phyloP scores from a whole-genome alignment of 2,888 invertebrate genomes.

The Gerris lacustris region DNA sequence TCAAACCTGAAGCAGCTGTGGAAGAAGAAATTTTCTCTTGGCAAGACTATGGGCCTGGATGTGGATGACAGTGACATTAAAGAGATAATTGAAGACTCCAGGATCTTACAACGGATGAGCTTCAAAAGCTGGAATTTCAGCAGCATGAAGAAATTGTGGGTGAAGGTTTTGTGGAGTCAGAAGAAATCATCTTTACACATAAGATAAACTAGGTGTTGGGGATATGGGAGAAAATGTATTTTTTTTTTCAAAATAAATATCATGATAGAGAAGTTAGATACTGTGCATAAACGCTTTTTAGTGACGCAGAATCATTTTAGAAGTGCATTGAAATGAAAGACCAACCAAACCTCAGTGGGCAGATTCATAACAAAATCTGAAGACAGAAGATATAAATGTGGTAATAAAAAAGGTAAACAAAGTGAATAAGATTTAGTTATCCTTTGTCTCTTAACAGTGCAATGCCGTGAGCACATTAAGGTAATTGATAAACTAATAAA shows the following conservation, averaged over 20 bases:
- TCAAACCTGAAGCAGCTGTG: not conserved
- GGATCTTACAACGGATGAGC: not conserved
- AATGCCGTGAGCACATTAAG: too few species aligned
- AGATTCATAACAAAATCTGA: not conserved
- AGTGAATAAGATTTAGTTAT: too few species aligned
- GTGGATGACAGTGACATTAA: not conserved
- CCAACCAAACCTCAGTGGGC: not conserved
- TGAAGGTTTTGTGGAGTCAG: not conserved
- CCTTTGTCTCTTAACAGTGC: too few species aligned
- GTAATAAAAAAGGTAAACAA: not conserved
- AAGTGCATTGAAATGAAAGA: not conserved
- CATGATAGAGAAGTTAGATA: not conserved
- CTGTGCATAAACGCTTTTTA: not conserved
- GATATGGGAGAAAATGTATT: not conserved
- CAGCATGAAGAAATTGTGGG: not conserved
- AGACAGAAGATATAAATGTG: not conserved
- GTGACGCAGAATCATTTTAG: not conserved
- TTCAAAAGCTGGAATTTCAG: not conserved
- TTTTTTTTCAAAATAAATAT: not conserved
- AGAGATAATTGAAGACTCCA: not conserved
- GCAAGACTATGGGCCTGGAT: not conserved
- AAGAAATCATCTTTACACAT: not conserved
- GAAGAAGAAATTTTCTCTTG: not conserved
- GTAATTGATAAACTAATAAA: too few species aligned
- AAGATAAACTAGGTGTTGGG: not conserved